Evolutionary conservation across 2,113 vertebrate genomes (phyloP).

Genomic region (Thryonomys swinderianus): DNA sequence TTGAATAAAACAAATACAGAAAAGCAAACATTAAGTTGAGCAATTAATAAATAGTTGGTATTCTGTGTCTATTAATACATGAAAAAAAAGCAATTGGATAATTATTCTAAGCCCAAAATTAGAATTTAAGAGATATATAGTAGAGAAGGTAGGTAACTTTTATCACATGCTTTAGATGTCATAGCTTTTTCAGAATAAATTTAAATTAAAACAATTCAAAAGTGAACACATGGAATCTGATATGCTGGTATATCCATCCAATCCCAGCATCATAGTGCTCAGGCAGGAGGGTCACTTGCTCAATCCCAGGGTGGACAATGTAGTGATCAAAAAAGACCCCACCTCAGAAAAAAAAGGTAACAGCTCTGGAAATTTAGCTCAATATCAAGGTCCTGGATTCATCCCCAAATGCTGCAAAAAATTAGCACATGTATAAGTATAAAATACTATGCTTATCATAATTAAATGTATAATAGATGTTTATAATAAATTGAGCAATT

Average conservation of each 20-base stretch:
- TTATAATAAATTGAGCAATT: not conserved
- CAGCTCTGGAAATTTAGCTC: not conserved
- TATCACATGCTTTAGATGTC: not conserved
- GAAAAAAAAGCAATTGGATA: not conserved
- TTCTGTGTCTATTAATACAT: not conserved
- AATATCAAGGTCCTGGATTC: not conserved
- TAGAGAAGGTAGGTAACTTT: not conserved
- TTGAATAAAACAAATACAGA: not conserved
- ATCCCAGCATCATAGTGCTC: not conserved
- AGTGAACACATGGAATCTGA: not conserved
- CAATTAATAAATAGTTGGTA: not conserved
- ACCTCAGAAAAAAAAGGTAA: not conserved
- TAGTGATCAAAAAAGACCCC: not conserved
- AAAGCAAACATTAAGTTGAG: not conserved
- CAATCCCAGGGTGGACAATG: not conserved
- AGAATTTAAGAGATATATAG: not conserved
- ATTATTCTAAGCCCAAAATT: not conserved
- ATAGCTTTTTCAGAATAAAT: not conserved
- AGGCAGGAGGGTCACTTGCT: not conserved
- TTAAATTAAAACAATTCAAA: not conserved
- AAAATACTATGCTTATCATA: not conserved
- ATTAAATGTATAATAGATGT: not conserved
- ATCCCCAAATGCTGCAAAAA: not conserved
- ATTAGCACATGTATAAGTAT: not conserved
- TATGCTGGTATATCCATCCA: not conserved